These are phyloP conservation scores for Stichodactyla mertensii DNA, from an alignment of 64 coral and sea anemone genomes.

Conservation along the genomic window DNA sequence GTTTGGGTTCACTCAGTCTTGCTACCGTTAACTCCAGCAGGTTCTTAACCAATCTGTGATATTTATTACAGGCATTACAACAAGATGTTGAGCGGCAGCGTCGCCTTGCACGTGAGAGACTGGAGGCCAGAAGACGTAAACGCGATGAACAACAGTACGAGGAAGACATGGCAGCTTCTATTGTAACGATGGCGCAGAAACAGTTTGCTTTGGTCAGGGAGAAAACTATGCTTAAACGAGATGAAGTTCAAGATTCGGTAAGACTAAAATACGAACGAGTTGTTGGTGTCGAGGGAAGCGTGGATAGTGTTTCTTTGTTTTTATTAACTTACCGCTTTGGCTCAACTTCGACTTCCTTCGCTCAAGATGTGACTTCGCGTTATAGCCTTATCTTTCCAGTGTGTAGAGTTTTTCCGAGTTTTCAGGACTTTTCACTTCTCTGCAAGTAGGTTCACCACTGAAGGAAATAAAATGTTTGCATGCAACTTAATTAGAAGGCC, in stretches of 20 bases:
- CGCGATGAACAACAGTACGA: constrained; percentile 90
- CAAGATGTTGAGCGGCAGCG: constrained; percentile 71
- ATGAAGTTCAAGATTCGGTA: constrained; percentile 77
- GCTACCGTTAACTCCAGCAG: background rate
- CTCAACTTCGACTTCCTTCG: no score
- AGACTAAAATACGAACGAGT: background rate
- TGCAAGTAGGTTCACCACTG: no score
- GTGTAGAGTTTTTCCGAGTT: no score
- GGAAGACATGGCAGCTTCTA: constrained; percentile 85
- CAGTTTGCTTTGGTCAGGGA: constrained; percentile 89
- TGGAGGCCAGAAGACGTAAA: constrained; percentile 74
- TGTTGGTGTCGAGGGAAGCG: no score
- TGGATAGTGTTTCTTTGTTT: no score
- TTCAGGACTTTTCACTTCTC: no score
- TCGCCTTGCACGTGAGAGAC: constrained; percentile 54
- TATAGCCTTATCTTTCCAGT: no score
- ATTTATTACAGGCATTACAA: constrained; percentile 57
- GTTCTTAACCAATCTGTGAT: background rate
- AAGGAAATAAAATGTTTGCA: no score
- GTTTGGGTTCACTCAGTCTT: background rate
- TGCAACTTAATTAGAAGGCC: no score
- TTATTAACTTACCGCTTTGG: no score
- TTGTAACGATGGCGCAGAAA: constrained; percentile 93
- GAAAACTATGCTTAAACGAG: constrained; percentile 81
- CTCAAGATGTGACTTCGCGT: no score